phyloP scores from a whole-genome alignment of 2,888 invertebrate species.

The Coronaproctus castanopsis region DNA sequence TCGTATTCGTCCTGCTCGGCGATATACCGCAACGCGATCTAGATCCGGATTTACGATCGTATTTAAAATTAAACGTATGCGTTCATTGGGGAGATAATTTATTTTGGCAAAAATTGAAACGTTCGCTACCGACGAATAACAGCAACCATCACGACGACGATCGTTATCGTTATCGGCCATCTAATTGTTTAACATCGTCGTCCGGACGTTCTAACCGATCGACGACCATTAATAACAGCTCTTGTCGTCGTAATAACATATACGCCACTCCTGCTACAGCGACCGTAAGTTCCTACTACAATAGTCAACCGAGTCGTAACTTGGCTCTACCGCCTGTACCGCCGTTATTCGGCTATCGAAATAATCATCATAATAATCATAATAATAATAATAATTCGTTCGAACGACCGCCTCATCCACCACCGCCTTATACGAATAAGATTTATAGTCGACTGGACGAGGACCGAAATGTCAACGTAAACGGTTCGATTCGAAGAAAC shows the following conservation, averaged over 20 bases:
- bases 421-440: background rate
- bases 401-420: background rate
- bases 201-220: background rate
- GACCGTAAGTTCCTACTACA: background rate
- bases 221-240: background rate
- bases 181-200: background rate
- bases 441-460: too few species aligned
- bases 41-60: slow-evolving; percentile 73
- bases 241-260: background rate
- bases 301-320: background rate
- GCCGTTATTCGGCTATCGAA: too few species aligned
- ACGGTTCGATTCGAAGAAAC: too few species aligned
- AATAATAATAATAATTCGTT: background rate
- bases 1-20: slow-evolving; percentile 76
- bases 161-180: background rate
- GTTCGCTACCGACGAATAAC: slow-evolving; percentile 81
- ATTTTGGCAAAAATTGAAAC: slow-evolving; percentile 90
- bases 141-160: background rate
- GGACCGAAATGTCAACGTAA: too few species aligned
- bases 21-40: slow-evolving; percentile 73
- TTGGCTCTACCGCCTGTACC: too few species aligned
- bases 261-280: background rate
- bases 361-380: too few species aligned
- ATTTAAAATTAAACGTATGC: slow-evolving; percentile 74
- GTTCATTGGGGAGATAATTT: slow-evolving; percentile 85